Conservation (phyloP, 2,113 vertebrate species). For the Otus sunia region DNA sequence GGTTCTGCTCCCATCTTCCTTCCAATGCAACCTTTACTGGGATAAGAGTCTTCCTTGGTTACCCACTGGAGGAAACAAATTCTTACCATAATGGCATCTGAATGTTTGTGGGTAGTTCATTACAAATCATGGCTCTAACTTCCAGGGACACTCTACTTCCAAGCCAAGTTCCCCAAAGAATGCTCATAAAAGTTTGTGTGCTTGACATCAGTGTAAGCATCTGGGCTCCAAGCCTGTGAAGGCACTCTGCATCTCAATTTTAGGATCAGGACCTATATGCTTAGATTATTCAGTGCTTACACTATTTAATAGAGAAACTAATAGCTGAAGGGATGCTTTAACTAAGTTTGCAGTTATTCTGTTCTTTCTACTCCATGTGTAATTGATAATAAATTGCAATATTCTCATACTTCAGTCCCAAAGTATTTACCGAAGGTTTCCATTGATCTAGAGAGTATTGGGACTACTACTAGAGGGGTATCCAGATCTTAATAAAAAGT, state of each 20-base stretch:
- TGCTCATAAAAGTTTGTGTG: not conserved
- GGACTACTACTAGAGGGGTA: not conserved
- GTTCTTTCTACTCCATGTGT: not conserved
- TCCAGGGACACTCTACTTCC: not conserved
- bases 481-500: not conserved
- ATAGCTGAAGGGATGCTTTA: not conserved
- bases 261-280: not conserved
- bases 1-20: not conserved
- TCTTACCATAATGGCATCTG: not conserved
- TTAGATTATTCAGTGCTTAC: not conserved
- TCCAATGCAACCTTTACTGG: not conserved
- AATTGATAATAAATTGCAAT: not conserved
- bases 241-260: not conserved
- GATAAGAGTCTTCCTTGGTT: not conserved
- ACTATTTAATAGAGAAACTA: not conserved
- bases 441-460: not conserved
- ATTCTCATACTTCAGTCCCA: not conserved
- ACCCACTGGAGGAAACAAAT: not conserved
- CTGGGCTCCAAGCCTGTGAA: not conserved
- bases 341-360: not conserved
- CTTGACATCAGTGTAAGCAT: not conserved
- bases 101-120: not conserved
- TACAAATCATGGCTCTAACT: not conserved
- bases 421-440: not conserved
- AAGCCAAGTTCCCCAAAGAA: not conserved